A percentile compares a stretch with the other conserved stretches of the same genome.
Evolutionary conservation across 2,797 vertebrate genomes (phyloP).

Genomic region (Cheirogaleus major): DNA sequence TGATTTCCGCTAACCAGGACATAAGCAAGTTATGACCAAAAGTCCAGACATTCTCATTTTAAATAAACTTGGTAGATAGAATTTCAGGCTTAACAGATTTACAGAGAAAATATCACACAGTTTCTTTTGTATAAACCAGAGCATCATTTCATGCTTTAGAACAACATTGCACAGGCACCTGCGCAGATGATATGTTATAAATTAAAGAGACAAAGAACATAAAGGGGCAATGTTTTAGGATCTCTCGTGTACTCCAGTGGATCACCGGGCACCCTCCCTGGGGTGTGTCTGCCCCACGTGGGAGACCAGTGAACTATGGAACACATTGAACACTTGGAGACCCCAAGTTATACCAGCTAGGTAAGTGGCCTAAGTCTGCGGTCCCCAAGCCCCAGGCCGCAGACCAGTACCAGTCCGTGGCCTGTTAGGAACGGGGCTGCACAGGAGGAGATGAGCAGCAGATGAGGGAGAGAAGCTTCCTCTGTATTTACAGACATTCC

Average conservation of each 20-base stretch:
- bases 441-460: no score
- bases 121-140: conserved; percentile 37
- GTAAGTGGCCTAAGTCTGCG: not conserved
- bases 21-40: not conserved
- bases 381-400: no score
- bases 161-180: no score
- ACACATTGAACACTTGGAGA: not conserved
- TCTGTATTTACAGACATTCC: no score
- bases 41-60: conserved; percentile 7
- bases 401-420: no score
- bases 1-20: conserved; percentile 11
- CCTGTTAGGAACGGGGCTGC: no score
- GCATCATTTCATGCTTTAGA: not conserved
- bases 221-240: not conserved
- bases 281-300: not conserved
- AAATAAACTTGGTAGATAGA: not conserved
- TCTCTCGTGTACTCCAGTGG: accelerated
- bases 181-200: not conserved
- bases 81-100: not conserved
- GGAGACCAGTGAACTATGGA: not conserved
- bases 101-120: not conserved
- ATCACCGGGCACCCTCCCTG: not conserved
- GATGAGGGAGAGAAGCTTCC: no score
- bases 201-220: not conserved
- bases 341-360: not conserved